phyloP scores from a whole-genome alignment of 2,797 vertebrate species.

The Pempheris klunzingeri region DNA sequence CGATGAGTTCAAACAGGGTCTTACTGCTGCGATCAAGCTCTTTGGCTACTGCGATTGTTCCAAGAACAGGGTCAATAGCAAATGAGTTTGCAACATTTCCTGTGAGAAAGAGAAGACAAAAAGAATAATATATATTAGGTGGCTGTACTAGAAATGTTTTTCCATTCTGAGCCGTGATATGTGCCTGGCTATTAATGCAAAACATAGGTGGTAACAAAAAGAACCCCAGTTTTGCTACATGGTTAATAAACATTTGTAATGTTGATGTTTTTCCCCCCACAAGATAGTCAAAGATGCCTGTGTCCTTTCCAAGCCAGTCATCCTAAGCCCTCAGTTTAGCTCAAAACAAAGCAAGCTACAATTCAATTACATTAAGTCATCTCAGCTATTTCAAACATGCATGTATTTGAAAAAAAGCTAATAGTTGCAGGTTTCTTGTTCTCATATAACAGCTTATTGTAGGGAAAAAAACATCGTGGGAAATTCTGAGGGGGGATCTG shows the following conservation, averaged over 20 bases:
- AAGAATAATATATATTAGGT: constrained; percentile 25
- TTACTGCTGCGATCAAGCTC: constrained; percentile 93
- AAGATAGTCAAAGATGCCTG: constrained; percentile 51
- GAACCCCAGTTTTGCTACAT: neutral
- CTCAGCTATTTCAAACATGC: constrained; percentile 87
- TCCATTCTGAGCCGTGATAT: constrained; percentile 6
- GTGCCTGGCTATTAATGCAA: constrained; percentile 12
- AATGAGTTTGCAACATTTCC: constrained; percentile 97
- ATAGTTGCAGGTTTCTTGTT: constrained; percentile 67
- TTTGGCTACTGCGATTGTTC: constrained; percentile 92
- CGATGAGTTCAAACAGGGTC: constrained; percentile 89
- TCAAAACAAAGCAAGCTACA: constrained; percentile 77
- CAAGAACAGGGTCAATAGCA: constrained; percentile 92
- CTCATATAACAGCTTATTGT: constrained; percentile 78
- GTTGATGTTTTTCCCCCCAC: neutral
- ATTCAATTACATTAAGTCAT: constrained; percentile 83
- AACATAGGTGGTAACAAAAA: neutral
- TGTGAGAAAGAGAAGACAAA: constrained; percentile 72
- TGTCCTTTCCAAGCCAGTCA: constrained; percentile 52
- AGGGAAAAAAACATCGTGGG: constrained; percentile 81
- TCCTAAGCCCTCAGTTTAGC: constrained; percentile 58
- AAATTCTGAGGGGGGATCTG: constrained; percentile 80
- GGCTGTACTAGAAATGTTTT: constrained; percentile 30
- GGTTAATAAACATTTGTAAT: constrained; percentile 25
- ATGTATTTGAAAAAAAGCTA: constrained; percentile 76